These are phyloP conservation scores for Oryzias dopingdopingensis DNA, from an alignment of 2,797 vertebrate genomes.

Conservation along the genomic window DNA sequence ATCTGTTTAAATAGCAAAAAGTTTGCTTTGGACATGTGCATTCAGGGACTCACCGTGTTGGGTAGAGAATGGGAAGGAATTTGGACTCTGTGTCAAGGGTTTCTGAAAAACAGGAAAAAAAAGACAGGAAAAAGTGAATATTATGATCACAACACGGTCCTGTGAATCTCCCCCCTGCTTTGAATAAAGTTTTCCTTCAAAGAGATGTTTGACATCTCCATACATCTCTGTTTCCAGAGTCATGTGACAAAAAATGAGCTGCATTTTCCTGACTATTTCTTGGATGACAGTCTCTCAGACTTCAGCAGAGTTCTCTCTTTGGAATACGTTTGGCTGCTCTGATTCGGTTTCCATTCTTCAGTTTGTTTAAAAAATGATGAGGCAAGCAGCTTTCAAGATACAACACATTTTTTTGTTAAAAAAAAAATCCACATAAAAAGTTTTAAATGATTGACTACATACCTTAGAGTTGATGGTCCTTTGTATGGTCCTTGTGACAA, in stretches of 20 bases:
- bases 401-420: conserved; percentile 13
- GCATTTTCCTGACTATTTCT: conserved; percentile 38
- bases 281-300: conserved; percentile 23
- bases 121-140: conserved; percentile 19
- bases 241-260: conserved; percentile 43
- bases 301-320: conserved; percentile 36
- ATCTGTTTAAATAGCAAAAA: conserved; percentile 6
- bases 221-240: conserved; percentile 15
- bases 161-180: conserved; percentile 7
- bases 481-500: too few species aligned
- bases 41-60: conserved; percentile 64
- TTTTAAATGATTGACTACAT: too few species aligned
- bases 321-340: conserved; percentile 44
- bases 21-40: neutral
- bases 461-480: too few species aligned
- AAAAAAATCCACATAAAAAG: too few species aligned
- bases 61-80: conserved; percentile 37
- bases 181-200: conserved; percentile 11
- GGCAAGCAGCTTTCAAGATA: conserved; percentile 58
- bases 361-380: conserved; percentile 65
- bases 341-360: conserved; percentile 63
- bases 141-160: conserved; percentile 5
- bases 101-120: conserved; percentile 57
- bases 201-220: conserved; percentile 28
- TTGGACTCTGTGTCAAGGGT: conserved; percentile 29